Evolutionary conservation across 2,888 invertebrate species (phyloP), one percentile per base, ranked within the genome.

Genomic region (Patella caerulea): DNA sequence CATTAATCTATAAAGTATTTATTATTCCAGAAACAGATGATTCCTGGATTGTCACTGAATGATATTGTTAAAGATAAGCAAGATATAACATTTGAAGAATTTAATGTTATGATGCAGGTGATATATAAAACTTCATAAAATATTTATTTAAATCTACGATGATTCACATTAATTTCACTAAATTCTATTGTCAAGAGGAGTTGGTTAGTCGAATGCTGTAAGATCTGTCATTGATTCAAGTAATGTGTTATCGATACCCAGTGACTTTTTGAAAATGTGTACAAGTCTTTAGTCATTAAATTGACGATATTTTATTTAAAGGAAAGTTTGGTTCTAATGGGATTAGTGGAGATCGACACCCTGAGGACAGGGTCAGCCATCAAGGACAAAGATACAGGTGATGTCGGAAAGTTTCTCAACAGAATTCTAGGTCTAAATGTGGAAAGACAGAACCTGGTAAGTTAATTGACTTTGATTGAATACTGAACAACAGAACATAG

Each of bases 401-500:
- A 90, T 82, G 89, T 91, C 45, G 85, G 87, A 65, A 90, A 86
- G 75, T 91, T 91, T 78, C 88, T 91, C 54, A 91, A 91, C 83
- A 85, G 90, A 73, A 89, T 91, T 71, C 87, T 91, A 2, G 90
- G 91, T 14, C 83, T 91, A 34, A 82, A 83, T 55, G 89, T 90
- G 14, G 85, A 85, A 54, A 84, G 84, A 79, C 91, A 91, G 78
- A 89, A 90, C 69, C 78, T 89, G 87, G 90, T 90, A 73, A 82
- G 84, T 75, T 45, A 9, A 9, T 45, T 9, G 45, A 45, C 45
- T 7, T 9, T 45, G 45, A 45, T 14, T 11, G 34, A 7, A 70
- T n/a, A n/a, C 55, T 52, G 34, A 5, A 45, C 5, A 45, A 45
- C 34, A 34, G 3, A 34, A 34, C 3, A 7, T 5, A 45, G 34